These are phyloP conservation scores for Drosophila yooni DNA, from an alignment of 2,888 invertebrate species.

Conservation along the genomic window DNA sequence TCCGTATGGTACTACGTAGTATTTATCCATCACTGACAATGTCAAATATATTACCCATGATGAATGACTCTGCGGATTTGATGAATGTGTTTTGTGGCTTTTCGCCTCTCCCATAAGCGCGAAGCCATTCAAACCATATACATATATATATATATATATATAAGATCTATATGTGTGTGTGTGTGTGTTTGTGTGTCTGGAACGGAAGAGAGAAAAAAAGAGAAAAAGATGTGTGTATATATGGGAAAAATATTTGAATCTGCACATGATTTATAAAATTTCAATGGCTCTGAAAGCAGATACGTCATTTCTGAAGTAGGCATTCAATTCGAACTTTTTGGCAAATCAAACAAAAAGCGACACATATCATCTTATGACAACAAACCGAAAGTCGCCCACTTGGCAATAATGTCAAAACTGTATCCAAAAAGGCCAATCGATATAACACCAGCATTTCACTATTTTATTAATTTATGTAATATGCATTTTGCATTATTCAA, in stretches of 20 bases:
- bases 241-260: constrained; percentile 45
- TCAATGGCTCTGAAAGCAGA: constrained; percentile 69
- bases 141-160: not conserved
- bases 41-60: constrained; percentile 82
- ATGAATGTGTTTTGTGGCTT: constrained; percentile 81
- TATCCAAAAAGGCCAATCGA: not conserved
- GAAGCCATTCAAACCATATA: constrained; percentile 24
- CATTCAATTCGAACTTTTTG: constrained; percentile 45
- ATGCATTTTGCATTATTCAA: not conserved
- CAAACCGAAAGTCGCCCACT: not conserved
- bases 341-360: constrained; percentile 64
- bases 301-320: constrained; percentile 61
- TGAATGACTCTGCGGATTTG: constrained; percentile 81
- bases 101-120: constrained; percentile 55
- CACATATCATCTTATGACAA: constrained; percentile 17
- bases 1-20: constrained; percentile 56
- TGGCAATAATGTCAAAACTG: not conserved
- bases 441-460: not conserved
- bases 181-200: constrained; percentile 3
- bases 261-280: constrained; percentile 82
- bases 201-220: constrained; percentile 4
- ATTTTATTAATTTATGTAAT: not conserved
- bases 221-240: constrained; percentile 10
- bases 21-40: constrained; percentile 82
- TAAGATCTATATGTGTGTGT: not conserved